These are phyloP conservation scores for Eumacrocentrus americanus DNA, from an alignment of 2,888 invertebrate genomes.

Conservation along the genomic window DNA sequence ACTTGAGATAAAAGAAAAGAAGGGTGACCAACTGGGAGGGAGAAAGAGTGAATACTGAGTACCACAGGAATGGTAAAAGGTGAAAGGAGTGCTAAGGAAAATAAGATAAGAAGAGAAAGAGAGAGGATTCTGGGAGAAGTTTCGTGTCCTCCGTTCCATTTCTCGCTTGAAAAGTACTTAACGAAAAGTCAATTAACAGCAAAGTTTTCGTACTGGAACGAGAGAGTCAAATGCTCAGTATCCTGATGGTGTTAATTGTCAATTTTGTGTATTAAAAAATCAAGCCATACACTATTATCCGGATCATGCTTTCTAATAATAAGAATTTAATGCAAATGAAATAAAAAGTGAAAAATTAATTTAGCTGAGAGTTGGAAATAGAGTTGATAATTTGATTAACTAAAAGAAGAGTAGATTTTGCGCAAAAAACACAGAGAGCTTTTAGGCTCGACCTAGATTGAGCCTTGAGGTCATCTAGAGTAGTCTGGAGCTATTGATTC, in stretches of 20 bases:
- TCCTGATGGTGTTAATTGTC: too few species aligned
- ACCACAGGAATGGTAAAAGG: conserved; percentile 16
- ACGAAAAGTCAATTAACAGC: conserved; percentile 35
- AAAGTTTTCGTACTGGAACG: conserved; percentile 16
- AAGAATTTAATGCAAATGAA: too few species aligned
- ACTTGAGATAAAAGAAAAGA: neutral
- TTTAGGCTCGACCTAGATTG: conserved; percentile 48
- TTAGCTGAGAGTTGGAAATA: too few species aligned
- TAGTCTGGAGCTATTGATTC: conserved; percentile 53
- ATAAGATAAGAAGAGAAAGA: conserved; percentile 25
- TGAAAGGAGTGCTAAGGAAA: conserved; percentile 13
- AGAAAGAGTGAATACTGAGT: neutral
- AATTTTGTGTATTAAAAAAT: too few species aligned
- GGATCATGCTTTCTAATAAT: too few species aligned
- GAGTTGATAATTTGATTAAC: too few species aligned
- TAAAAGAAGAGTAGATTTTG: too few species aligned
- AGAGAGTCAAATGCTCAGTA: too few species aligned
- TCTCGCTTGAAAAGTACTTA: conserved; percentile 30
- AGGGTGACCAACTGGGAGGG: neutral
- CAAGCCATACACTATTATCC: too few species aligned
- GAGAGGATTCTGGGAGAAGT: neutral
- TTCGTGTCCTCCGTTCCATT: conserved; percentile 1
- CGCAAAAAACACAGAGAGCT: neutral
- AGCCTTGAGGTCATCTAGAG: conserved; percentile 46
- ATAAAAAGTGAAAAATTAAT: too few species aligned